phyloP scores from a whole-genome alignment of 2,113 vertebrate genomes.

The Petaurus breviceps region DNA sequence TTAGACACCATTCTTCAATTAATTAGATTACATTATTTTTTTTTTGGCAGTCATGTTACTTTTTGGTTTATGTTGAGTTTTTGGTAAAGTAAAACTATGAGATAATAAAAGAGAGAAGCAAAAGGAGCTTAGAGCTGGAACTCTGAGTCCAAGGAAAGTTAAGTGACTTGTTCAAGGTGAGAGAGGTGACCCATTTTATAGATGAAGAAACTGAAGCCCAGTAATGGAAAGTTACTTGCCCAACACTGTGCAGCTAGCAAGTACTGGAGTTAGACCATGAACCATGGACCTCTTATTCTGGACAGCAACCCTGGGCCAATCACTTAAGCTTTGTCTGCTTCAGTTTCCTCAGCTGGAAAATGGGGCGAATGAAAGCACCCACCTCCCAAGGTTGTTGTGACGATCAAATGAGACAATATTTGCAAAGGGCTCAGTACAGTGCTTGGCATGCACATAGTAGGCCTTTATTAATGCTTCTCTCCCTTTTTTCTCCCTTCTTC shows the following conservation, averaged over 20 bases:
- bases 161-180: background rate
- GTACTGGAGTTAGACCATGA: background rate
- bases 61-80: background rate
- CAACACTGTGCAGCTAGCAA: background rate
- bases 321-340: background rate
- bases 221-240: background rate
- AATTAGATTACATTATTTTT: background rate
- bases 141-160: background rate
- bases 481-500: background rate
- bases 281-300: background rate
- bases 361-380: background rate
- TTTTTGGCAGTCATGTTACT: background rate
- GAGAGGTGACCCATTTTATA: background rate
- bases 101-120: background rate
- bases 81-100: background rate
- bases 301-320: background rate
- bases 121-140: background rate
- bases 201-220: background rate
- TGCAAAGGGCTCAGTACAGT: background rate
- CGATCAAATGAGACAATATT: background rate
- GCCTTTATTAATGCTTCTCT: background rate
- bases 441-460: background rate
- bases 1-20: background rate
- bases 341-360: background rate
- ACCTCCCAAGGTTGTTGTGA: background rate